Evolutionary conservation across 2,113 vertebrate species (phyloP).

Genomic region (Myodes glareolus): DNA sequence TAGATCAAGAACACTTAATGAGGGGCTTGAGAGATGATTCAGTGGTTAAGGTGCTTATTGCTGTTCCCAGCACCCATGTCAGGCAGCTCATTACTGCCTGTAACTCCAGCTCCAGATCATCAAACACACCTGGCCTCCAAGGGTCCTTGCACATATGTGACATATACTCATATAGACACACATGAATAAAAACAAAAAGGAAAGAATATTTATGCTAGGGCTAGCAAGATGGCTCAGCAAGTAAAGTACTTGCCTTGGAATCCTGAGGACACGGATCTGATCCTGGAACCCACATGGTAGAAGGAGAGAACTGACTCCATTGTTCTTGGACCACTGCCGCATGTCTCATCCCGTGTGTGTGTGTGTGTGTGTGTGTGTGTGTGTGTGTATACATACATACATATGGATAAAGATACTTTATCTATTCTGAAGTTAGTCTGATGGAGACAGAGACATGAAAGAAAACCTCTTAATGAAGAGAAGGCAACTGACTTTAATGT

Average conservation of each 20-base stretch:
- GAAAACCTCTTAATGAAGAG: neutral
- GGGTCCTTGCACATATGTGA: neutral
- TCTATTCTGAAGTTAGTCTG: neutral
- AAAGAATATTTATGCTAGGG: neutral
- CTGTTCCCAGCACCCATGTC: neutral
- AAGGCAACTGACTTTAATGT: conserved; percentile 31
- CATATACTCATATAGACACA: neutral
- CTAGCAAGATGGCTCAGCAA: neutral
- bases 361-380: too few relatives aligned
- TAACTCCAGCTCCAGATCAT: neutral
- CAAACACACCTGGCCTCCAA: neutral
- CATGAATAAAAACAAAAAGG: neutral
- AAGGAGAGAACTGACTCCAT: neutral
- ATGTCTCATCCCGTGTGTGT: too few relatives aligned
- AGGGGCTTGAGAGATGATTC: neutral
- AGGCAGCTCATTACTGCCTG: neutral
- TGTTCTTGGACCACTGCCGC: neutral
- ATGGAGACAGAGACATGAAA: neutral
- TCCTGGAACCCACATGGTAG: neutral
- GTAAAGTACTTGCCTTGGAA: neutral
- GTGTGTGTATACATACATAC: too few relatives aligned
- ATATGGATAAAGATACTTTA: neutral
- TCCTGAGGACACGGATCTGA: neutral
- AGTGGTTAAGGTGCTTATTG: neutral
- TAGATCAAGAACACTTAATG: neutral